These are phyloP conservation scores for Chelonus insularis DNA, from an alignment of 1,140 invertebrate genomes.

Conservation along the genomic window DNA sequence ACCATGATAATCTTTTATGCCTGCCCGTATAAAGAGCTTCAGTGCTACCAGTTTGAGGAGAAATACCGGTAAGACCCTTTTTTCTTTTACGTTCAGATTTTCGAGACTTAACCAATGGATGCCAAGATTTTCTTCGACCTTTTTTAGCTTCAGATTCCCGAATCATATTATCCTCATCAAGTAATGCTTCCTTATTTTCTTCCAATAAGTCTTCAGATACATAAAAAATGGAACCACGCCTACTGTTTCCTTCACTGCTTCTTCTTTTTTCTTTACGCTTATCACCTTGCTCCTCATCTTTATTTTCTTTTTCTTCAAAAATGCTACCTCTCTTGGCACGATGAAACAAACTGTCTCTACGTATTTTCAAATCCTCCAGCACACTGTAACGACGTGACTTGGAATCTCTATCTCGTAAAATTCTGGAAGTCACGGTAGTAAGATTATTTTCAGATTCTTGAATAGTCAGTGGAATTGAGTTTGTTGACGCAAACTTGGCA, in stretches of 20 bases:
- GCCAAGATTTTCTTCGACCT: constrained; percentile 69
- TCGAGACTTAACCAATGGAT: constrained; percentile 62
- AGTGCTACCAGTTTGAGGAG: constrained; percentile 55
- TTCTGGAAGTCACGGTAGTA: constrained; percentile 5
- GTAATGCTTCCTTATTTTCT: constrained; percentile 50
- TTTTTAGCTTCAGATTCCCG: constrained; percentile 57
- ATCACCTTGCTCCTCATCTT: constrained; percentile 23
- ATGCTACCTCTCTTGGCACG: constrained; percentile 48
- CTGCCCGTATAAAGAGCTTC: constrained; percentile 61
- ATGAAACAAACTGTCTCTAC: constrained; percentile 51
- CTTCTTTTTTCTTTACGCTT: constrained; percentile 39
- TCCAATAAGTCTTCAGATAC: constrained; percentile 50
- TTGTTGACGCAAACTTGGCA: constrained; percentile 53
- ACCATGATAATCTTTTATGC: constrained; percentile 80
- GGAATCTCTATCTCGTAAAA: constrained; percentile 23
- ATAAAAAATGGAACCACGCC: constrained; percentile 45
- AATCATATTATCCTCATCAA: constrained; percentile 37
- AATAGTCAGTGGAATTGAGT: constrained; percentile 55
- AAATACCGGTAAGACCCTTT: constrained; percentile 64
- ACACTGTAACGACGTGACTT: constrained; percentile 48
- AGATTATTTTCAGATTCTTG: constrained; percentile 35
- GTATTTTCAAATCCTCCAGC: constrained; percentile 51
- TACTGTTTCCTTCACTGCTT: constrained; percentile 32
- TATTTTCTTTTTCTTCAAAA: constrained; percentile 51
- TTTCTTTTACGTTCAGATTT: constrained; percentile 69